Evolutionary conservation across 1,140 invertebrate species (phyloP).

Genomic region (Tetragnatha versicolor): DNA sequence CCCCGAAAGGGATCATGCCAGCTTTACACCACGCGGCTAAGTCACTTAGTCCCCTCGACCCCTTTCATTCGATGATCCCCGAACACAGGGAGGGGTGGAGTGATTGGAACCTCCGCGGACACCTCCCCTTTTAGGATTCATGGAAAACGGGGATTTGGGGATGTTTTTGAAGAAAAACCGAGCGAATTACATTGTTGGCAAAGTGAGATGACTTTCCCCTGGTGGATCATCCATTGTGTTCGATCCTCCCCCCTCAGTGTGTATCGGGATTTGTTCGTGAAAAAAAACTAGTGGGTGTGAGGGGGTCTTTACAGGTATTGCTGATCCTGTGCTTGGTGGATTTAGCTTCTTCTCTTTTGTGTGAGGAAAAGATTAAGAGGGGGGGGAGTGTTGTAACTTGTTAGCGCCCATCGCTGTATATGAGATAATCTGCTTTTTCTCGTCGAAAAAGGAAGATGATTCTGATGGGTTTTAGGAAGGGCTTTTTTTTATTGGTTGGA

Average conservation of each 20-base stretch:
- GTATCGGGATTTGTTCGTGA: neutral
- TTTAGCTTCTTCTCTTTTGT: too few relatives aligned
- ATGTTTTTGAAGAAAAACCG: conserved; percentile 18
- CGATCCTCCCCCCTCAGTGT: neutral
- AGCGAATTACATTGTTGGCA: conserved; percentile 42
- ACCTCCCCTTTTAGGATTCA: neutral
- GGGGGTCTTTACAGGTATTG: conserved; percentile 6
- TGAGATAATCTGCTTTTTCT: conserved; percentile 28
- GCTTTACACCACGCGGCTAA: conserved; percentile 27
- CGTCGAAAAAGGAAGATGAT: neutral
- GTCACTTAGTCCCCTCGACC: conserved; percentile 18
- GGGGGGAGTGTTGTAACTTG: neutral
- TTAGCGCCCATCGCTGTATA: neutral
- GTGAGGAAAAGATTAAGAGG: conserved; percentile 44
- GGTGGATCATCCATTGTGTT: conserved; percentile 32
- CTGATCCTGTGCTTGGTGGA: conserved; percentile 38
- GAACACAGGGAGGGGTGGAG: neutral
- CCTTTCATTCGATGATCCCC: neutral
- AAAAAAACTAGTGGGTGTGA: neutral
- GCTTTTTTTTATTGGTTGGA: neutral
- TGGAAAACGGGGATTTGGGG: conserved; percentile 30
- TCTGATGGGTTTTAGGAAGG: neutral
- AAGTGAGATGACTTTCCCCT: conserved; percentile 45
- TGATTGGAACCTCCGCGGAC: conserved; percentile 39
- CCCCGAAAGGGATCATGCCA: neutral